Base-by-base conservation (phyloP, 2,888 invertebrate genomes). In the Pogonocherus hispidulus region DNA sequence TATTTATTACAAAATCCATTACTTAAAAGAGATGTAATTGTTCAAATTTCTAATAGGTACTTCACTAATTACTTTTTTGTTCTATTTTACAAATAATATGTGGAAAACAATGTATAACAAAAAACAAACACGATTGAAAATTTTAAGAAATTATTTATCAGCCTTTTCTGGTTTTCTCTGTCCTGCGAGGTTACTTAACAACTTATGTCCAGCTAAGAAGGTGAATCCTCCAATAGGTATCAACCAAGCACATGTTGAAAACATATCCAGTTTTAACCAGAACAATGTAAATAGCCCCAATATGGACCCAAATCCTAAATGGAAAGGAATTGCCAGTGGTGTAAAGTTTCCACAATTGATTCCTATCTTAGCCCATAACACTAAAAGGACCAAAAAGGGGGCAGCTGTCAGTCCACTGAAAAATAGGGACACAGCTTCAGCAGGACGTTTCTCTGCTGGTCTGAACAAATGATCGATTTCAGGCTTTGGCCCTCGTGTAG, bases 181-280 rank as follows among this genome's bases (percentile, higher is more conserved):
- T 52, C 63, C 72, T 20, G 92, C 96, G 77, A 98, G 91, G 68
- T 91, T 90, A 67, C 95, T 92, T 78, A 99, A 90, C 83, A 99
- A 89, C 76, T 95, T 92, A 85, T 98, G 97, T 1, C 99, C 99
- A 69, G 94, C 91, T 41, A 99, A 90, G 90, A 99, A 98, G 65
- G 98, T 98, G 74, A 97, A 89, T 41, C 93, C 88, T 66, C 92
- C 97, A 64, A 99, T 88, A 68, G 94, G 91, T 75, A 94, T 87
- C 79, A 99, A 89, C 87, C 95, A 96, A 78, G 96, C 93, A 79
- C 97, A 88, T 16, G 99, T 98, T 76, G 93, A 92, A 88, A 99
- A 99, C 99, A 99, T 99, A 82, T 96, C 93, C 78, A 99, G 88
- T 82, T 93, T 90, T 77, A 97, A 86, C 98, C 98, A 99, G 88